Conservation (phyloP, 2,888 invertebrate species). For the Xestia ashworthii region DNA sequence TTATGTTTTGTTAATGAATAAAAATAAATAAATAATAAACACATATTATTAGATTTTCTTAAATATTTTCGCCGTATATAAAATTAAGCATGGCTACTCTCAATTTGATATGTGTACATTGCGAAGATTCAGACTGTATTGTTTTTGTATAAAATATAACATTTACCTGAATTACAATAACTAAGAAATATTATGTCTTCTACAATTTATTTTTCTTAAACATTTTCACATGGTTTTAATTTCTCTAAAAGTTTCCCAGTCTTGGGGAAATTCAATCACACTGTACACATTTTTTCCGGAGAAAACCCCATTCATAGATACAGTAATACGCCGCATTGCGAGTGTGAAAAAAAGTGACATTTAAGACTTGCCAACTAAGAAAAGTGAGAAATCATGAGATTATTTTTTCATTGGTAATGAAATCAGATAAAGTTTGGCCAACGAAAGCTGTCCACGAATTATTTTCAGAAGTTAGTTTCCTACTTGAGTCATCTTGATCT, state of each 20-base stretch:
- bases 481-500: too few relatives aligned
- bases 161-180: not conserved
- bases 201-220: not conserved
- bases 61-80: too few relatives aligned
- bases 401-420: too few relatives aligned
- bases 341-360: not conserved
- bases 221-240: not conserved
- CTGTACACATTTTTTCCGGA: not conserved
- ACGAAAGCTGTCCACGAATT: too few relatives aligned
- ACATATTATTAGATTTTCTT: too few relatives aligned
- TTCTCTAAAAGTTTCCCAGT: not conserved
- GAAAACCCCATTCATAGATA: not conserved
- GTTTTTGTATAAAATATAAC: not conserved
- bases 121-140: not conserved
- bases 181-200: not conserved
- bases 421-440: too few relatives aligned
- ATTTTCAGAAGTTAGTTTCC: too few relatives aligned
- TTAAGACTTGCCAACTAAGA: not conserved
- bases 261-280: not conserved
- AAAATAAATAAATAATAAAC: too few relatives aligned
- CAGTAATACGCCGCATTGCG: too few relatives aligned
- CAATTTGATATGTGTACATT: too few relatives aligned
- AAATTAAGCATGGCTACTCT: too few relatives aligned
- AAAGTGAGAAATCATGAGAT: not conserved
- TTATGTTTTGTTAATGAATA: too few relatives aligned